Conservation (phyloP, 1,140 invertebrate species). For the Procambarus clarkii region DNA sequence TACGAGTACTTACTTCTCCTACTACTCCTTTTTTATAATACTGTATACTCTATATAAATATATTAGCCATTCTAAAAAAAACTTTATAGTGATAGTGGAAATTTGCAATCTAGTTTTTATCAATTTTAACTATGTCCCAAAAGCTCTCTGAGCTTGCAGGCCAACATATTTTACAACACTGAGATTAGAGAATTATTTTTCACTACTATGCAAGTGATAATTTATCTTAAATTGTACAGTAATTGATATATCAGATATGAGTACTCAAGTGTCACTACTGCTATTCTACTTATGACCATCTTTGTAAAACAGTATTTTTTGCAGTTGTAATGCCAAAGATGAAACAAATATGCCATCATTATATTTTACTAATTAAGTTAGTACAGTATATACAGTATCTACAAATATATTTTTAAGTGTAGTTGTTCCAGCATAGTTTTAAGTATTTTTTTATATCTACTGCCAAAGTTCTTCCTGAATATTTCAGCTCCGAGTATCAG, state of each 20-base stretch:
- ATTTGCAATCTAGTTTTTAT: not conserved
- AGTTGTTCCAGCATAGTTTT: too few species aligned
- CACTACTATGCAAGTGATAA: slow-evolving; percentile 7
- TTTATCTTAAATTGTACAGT: not conserved
- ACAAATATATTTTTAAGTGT: too few species aligned
- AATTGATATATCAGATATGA: not conserved
- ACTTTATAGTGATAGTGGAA: not conserved
- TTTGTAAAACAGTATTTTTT: too few species aligned
- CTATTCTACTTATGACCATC: not conserved
- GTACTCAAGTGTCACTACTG: not conserved
- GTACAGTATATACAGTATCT: too few species aligned
- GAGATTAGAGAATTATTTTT: not conserved
- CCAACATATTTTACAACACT: not conserved
- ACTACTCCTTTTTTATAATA: too few species aligned
- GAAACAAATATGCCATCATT: too few species aligned
- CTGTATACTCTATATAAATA: not conserved
- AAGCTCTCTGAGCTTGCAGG: not conserved
- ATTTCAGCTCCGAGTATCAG: not conserved
- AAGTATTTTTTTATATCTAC: not conserved
- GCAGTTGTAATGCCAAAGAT: too few species aligned
- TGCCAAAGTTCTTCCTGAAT: not conserved
- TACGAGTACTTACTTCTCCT: too few species aligned
- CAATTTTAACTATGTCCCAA: not conserved
- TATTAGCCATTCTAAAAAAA: not conserved
- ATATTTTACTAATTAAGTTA: too few species aligned